phyloP scores from a whole-genome alignment of 2,113 vertebrate genomes.

The Scytalopus superciliaris region DNA sequence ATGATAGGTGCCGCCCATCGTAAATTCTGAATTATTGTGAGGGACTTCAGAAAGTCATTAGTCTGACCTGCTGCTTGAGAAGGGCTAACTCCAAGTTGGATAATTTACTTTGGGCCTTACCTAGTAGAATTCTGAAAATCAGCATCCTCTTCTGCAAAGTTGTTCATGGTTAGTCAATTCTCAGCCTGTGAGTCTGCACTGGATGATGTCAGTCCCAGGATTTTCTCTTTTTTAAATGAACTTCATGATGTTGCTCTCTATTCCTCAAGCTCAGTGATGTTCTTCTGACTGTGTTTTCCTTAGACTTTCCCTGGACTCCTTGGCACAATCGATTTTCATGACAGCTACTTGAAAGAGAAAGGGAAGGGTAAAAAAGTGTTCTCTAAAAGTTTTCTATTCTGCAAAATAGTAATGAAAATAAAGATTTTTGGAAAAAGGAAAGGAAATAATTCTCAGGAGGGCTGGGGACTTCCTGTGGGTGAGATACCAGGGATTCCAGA shows the following conservation, averaged over 20 bases:
- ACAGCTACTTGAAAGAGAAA: neutral
- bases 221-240: neutral
- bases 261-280: neutral
- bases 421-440: neutral
- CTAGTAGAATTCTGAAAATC: neutral
- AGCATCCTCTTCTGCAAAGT: neutral
- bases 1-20: neutral
- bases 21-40: neutral
- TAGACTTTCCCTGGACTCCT: neutral
- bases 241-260: accelerated
- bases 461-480: accelerated
- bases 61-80: neutral
- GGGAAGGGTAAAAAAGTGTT: accelerated
- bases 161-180: neutral
- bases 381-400: neutral
- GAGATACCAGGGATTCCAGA: neutral
- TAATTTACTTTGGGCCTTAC: neutral
- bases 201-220: neutral
- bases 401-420: neutral
- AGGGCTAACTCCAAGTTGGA: neutral
- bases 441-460: neutral
- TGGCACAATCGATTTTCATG: neutral
- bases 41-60: neutral
- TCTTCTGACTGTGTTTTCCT: neutral
- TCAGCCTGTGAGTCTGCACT: neutral